These are phyloP conservation scores for Nomia melanderi DNA, from an alignment of 1,140 invertebrate genomes.

Conservation along the genomic window DNA sequence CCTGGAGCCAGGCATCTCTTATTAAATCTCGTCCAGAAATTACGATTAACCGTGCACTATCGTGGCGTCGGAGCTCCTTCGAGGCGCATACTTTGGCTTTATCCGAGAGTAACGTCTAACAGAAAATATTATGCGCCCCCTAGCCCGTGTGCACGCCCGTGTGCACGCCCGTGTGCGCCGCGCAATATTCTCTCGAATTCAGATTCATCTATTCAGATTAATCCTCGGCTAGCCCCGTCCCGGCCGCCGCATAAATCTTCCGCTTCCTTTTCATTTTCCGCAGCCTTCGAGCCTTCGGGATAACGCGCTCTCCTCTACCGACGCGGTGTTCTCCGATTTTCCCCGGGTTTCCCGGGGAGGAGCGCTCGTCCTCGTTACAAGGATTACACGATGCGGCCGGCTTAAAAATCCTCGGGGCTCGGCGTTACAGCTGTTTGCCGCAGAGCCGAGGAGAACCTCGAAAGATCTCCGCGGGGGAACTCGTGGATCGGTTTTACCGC, in stretches of 20 bases:
- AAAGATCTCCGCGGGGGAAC: too few relatives aligned
- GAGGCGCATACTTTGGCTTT: slow-evolving; percentile 19
- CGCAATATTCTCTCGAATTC: slow-evolving; percentile 35
- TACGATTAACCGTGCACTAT: slow-evolving; percentile 59
- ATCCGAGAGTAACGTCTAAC: slow-evolving; percentile 17
- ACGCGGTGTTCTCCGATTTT: too few relatives aligned
- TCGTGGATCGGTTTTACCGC: too few relatives aligned
- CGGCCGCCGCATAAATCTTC: slow-evolving; percentile 8
- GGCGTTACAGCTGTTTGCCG: too few relatives aligned
- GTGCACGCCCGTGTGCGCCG: slow-evolving; percentile 4
- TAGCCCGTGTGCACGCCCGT: not conserved
- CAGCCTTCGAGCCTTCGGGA: not conserved
- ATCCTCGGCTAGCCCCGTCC: not conserved
- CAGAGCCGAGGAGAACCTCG: too few relatives aligned
- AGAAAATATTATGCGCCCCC: slow-evolving; percentile 37
- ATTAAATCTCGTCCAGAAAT: slow-evolving; percentile 63
- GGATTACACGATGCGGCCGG: too few relatives aligned
- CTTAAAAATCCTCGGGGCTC: too few relatives aligned
- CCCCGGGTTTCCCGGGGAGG: not conserved
- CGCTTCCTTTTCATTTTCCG: slow-evolving; percentile 12
- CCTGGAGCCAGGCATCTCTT: slow-evolving; percentile 50
- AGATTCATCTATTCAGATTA: slow-evolving; percentile 45
- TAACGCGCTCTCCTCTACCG: too few relatives aligned
- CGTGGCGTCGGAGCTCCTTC: slow-evolving; percentile 35
- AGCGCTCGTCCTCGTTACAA: too few relatives aligned